These are phyloP conservation scores for Glossophaga mutica DNA, from an alignment of 2,797 vertebrate genomes.

Conservation along the genomic window DNA sequence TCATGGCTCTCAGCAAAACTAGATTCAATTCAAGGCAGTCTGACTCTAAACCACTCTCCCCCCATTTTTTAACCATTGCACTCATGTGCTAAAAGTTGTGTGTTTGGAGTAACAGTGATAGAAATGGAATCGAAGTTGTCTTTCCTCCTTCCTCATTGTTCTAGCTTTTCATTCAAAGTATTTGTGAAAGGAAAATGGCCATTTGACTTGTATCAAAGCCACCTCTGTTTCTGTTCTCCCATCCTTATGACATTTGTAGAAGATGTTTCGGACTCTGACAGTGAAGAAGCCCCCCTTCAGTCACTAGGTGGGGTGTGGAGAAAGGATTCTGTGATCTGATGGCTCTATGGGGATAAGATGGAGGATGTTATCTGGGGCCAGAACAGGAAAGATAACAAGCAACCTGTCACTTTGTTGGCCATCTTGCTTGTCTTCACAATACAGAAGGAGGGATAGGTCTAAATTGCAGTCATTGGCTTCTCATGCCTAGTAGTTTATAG, in stretches of 20 bases:
- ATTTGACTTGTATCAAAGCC: background rate
- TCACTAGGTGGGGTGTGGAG: background rate
- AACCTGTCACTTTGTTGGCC: background rate
- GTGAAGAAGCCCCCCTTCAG: background rate
- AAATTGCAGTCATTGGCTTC: background rate
- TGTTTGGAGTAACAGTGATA: background rate
- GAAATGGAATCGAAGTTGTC: background rate
- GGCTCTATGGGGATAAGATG: background rate
- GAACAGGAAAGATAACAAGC: background rate
- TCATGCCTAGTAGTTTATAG: background rate
- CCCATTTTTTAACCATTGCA: background rate
- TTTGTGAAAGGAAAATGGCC: background rate
- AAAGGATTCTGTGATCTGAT: background rate
- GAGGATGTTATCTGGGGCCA: background rate
- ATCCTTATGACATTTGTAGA: background rate
- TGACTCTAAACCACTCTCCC: background rate
- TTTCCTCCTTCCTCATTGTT: background rate
- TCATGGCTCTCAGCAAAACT: background rate
- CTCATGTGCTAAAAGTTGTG: background rate
- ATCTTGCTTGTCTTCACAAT: background rate
- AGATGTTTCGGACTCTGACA: background rate
- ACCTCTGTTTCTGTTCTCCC: background rate
- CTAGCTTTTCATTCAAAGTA: background rate
- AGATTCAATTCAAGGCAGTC: background rate
- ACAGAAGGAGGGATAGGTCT: background rate